Percentiles rank a stretch among this genome's conserved stretches.
Evolutionary conservation across 2,888 invertebrate genomes (phyloP).

Genomic region (Acronicta aceris): DNA sequence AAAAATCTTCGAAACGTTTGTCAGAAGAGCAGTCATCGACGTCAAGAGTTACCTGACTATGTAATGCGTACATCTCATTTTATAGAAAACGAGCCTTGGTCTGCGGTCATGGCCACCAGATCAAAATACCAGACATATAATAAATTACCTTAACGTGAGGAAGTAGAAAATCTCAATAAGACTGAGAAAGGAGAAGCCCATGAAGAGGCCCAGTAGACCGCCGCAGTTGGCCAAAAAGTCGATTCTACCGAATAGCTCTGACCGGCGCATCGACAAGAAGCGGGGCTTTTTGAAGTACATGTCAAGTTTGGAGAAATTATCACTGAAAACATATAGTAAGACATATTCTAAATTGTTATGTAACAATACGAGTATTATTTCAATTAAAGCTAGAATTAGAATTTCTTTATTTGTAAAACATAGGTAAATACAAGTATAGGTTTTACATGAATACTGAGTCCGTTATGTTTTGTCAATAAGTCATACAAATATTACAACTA

Average conservation of each 20-base stretch:
- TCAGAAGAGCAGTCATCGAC: too few relatives aligned
- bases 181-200: constrained; percentile 89
- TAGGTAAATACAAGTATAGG: too few relatives aligned
- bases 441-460: too few relatives aligned
- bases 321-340: constrained; percentile 13
- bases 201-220: constrained; percentile 88
- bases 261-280: constrained; percentile 87
- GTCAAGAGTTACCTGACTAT: too few relatives aligned
- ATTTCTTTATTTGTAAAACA: too few relatives aligned
- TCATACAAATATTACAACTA: too few relatives aligned
- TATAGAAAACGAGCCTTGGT: too few relatives aligned
- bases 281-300: constrained; percentile 88
- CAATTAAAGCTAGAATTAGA: too few relatives aligned
- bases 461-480: too few relatives aligned
- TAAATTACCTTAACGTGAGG: constrained; percentile 66
- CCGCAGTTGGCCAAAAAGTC: constrained; percentile 90
- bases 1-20: too few relatives aligned
- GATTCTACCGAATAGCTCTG: constrained; percentile 88
- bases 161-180: constrained; percentile 89
- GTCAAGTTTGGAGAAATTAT: constrained; percentile 71
- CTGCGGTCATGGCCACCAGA: too few relatives aligned
- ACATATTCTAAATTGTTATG: background rate
- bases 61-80: too few relatives aligned
- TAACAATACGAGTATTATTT: background rate
- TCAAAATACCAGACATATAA: background rate